Evolutionary conservation across 2,888 invertebrate genomes (phyloP).

Genomic region (Octodonta nipae): DNA sequence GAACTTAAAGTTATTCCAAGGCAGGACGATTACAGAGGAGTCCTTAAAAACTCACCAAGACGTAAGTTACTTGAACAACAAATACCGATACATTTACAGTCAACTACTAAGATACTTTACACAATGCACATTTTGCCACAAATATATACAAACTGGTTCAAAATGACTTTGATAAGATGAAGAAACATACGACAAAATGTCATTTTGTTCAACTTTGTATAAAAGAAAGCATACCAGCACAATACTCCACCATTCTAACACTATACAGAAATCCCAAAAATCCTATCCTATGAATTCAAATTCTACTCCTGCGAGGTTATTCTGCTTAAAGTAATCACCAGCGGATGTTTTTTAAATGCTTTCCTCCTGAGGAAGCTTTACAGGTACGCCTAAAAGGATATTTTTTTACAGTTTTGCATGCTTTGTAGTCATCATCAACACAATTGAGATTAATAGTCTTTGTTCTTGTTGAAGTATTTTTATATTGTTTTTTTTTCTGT

Average conservation of each 20-base stretch:
- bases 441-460: too few species aligned
- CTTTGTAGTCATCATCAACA: conserved; percentile 6
- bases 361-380: conserved; percentile 17
- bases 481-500: too few species aligned
- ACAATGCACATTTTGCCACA: conserved; percentile 28
- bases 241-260: conserved; percentile 22
- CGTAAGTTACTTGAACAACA: conserved; percentile 60
- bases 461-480: not conserved
- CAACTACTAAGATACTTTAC: conserved; percentile 18
- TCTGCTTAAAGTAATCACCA: conserved; percentile 24
- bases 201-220: too few species aligned
- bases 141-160: too few species aligned
- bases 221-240: conserved; percentile 22
- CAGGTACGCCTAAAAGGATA: conserved; percentile 21
- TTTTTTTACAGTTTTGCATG: conserved; percentile 17
- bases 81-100: conserved; percentile 6
- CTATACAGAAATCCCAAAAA: conserved; percentile 12
- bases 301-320: conserved; percentile 1
- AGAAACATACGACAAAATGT: too few species aligned
- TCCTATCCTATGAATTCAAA: conserved; percentile 9
- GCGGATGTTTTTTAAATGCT: conserved; percentile 23
- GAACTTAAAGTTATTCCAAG: conserved; percentile 75
- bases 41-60: conserved; percentile 86
- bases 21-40: conserved; percentile 81
- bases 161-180: too few species aligned